phyloP scores from a whole-genome alignment of 2,888 invertebrate genomes.

The Elegia similella region DNA sequence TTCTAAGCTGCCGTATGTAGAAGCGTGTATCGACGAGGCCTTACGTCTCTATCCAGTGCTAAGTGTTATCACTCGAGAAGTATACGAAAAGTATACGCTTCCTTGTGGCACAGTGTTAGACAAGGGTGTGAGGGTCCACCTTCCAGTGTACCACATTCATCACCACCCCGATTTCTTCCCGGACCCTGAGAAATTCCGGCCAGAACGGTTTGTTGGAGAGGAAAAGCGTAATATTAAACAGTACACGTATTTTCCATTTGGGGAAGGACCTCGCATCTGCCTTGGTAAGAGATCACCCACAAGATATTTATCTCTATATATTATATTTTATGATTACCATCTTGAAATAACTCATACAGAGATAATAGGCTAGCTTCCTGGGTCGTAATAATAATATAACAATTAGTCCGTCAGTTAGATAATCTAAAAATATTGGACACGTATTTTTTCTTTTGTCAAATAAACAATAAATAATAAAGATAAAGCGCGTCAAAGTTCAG shows the following conservation, averaged over 20 bases:
- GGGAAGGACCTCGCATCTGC: conserved; percentile 49
- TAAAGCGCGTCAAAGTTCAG: too few relatives aligned
- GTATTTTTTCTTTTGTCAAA: too few relatives aligned
- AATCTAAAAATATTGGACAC: too few relatives aligned
- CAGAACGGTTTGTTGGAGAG: conserved; percentile 46
- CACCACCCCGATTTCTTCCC: conserved; percentile 41
- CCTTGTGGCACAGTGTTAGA: conserved; percentile 42
- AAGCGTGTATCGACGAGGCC: conserved; percentile 51
- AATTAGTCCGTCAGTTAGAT: too few relatives aligned
- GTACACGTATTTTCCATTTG: conserved; percentile 49
- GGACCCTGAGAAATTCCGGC: conserved; percentile 42
- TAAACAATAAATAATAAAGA: too few relatives aligned
- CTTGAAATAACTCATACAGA: too few relatives aligned
- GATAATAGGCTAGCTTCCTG: too few relatives aligned
- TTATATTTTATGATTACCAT: too few relatives aligned
- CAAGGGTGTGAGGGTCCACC: conserved; percentile 43
- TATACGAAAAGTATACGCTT: conserved; percentile 44
- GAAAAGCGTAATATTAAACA: conserved; percentile 38
- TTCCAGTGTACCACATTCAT: conserved; percentile 49
- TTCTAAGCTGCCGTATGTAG: conserved; percentile 45
- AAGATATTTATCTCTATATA: too few relatives aligned
- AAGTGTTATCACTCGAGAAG: conserved; percentile 45
- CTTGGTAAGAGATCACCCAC: conserved; percentile 39
- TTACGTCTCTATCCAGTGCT: conserved; percentile 56
- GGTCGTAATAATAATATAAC: too few relatives aligned